Conservation (phyloP, 1,140 invertebrate genomes). For the Drosophila tsacasi region DNA sequence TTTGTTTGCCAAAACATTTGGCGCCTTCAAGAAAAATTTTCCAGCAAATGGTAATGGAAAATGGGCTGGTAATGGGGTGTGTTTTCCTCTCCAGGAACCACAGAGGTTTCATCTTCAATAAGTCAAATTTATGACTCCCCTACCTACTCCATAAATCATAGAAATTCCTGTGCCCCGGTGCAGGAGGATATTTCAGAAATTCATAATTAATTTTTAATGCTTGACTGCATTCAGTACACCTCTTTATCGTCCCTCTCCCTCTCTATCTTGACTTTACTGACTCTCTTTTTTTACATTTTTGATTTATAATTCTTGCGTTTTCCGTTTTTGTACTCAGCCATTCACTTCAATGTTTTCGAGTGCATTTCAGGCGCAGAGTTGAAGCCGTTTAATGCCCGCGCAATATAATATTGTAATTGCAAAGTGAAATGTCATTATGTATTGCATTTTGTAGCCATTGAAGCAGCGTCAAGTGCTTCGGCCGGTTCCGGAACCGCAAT, state of each 20-base stretch:
- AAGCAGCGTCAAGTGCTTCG: constrained; percentile 77
- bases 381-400: constrained; percentile 80
- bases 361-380: constrained; percentile 68
- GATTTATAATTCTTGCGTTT: constrained; percentile 70
- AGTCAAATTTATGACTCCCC: constrained; percentile 75
- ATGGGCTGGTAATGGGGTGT: constrained; percentile 58
- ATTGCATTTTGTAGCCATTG: constrained; percentile 82
- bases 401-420: constrained; percentile 80
- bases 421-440: constrained; percentile 82
- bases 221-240: constrained; percentile 65
- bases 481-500: constrained; percentile 37
- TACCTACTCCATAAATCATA: constrained; percentile 77
- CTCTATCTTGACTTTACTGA: background rate
- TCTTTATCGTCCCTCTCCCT: constrained; percentile 8
- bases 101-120: constrained; percentile 70
- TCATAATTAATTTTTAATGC: constrained; percentile 84
- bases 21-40: constrained; percentile 56
- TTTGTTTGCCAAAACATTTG: constrained; percentile 84
- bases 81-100: constrained; percentile 61
- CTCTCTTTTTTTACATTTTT: constrained; percentile 55
- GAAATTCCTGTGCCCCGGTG: constrained; percentile 43
- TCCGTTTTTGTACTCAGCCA: constrained; percentile 44
- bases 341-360: constrained; percentile 77
- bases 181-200: constrained; percentile 44
- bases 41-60: constrained; percentile 39